Conservation (phyloP, 2,888 invertebrate genomes). For the Salpingus planirostris region DNA sequence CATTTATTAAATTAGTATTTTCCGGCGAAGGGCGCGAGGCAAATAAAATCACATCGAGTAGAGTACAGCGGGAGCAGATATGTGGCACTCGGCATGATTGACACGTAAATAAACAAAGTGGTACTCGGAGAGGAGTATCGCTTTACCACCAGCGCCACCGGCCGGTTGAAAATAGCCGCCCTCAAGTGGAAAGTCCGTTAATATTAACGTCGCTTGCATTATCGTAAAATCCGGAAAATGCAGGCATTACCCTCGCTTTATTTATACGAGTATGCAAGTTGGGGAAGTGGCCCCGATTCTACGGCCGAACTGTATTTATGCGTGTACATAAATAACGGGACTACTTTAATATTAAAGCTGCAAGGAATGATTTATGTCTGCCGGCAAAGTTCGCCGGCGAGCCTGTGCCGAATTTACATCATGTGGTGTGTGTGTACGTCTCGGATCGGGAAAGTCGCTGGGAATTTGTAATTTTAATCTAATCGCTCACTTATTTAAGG, state of each 20-base stretch:
- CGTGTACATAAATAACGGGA: constrained; percentile 28
- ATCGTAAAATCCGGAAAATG: constrained; percentile 6
- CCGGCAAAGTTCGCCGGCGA: constrained; percentile 3
- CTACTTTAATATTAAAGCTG: constrained; percentile 28
- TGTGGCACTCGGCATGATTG: constrained; percentile 3
- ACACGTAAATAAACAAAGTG: constrained; percentile 7
- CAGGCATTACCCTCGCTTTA: constrained; percentile 6
- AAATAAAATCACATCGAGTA: neutral
- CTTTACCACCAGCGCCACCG: no score
- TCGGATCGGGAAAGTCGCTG: no score
- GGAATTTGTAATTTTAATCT: no score
- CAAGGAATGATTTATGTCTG: constrained; percentile 23
- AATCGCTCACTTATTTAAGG: constrained; percentile 2
- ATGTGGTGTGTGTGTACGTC: no score
- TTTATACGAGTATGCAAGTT: constrained; percentile 13
- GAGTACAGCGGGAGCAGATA: no score
- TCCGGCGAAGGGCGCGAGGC: no score
- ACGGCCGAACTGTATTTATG: constrained; percentile 26
- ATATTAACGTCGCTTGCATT: no score
- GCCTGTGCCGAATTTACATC: constrained; percentile 4
- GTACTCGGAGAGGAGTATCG: no score
- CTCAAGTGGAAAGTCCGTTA: no score
- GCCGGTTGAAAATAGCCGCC: no score
- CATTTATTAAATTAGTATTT: no score
- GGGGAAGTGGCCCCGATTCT: constrained; percentile 20